These are phyloP conservation scores for Collichthys lucidus DNA, from an alignment of 2,113 vertebrate genomes.

Conservation along the genomic window DNA sequence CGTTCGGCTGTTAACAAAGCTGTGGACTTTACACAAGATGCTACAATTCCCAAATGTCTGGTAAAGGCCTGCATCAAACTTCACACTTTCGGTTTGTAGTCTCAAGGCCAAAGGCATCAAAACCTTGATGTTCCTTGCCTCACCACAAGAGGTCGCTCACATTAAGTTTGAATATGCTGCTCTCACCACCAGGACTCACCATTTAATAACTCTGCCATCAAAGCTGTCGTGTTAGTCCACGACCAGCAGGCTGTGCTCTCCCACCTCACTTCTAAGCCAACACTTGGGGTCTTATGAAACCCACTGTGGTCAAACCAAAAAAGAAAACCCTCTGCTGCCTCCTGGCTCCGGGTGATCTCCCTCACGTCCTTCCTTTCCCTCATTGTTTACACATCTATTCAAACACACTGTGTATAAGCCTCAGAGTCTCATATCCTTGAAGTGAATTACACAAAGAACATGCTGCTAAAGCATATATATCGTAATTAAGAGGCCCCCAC, in stretches of 20 bases:
- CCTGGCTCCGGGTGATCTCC: not conserved
- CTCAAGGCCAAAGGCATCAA: too few species aligned
- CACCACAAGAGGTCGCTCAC: not conserved
- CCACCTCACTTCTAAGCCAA: not conserved
- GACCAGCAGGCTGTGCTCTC: constrained; percentile 29
- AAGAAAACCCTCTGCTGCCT: not conserved
- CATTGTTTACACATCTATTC: constrained; percentile 39
- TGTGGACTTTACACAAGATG: too few species aligned
- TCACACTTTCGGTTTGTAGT: too few species aligned
- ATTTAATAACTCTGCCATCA: not conserved
- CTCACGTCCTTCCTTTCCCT: constrained; percentile 2
- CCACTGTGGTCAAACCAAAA: constrained; percentile 34
- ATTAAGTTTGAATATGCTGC: too few species aligned
- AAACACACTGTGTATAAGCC: constrained; percentile 36
- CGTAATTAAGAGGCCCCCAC: constrained; percentile 51
- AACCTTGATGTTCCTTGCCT: not conserved
- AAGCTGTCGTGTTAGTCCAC: not conserved
- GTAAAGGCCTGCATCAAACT: too few species aligned
- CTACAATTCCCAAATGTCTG: too few species aligned
- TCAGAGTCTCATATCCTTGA: constrained; percentile 43
- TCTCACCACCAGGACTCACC: too few species aligned
- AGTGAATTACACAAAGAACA: constrained; percentile 34
- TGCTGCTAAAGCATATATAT: constrained; percentile 39
- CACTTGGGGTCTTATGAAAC: not conserved
- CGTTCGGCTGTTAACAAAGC: too few species aligned